These are phyloP conservation scores for Saturnia japonica DNA, from an alignment of 2,888 invertebrate genomes.

Conservation along the genomic window DNA sequence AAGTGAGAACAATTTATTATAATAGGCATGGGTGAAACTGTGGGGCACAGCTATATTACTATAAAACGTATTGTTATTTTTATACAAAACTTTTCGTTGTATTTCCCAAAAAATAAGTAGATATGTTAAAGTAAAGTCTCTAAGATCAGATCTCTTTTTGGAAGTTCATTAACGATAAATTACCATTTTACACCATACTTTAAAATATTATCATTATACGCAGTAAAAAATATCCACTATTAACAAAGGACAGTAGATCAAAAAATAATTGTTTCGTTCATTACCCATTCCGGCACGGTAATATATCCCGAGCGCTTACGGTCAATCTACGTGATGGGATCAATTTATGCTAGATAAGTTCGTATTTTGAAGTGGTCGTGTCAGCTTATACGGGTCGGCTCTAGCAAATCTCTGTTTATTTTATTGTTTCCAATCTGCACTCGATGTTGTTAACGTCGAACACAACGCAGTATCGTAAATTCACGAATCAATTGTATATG, in stretches of 20 bases:
- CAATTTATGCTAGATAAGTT: slow-evolving; percentile 47
- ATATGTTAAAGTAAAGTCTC: not conserved
- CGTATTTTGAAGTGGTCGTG: slow-evolving; percentile 19
- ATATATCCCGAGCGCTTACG: slow-evolving; percentile 48
- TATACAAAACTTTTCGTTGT: not conserved
- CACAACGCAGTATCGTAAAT: slow-evolving; percentile 21
- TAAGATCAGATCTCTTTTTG: not conserved
- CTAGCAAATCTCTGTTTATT: slow-evolving; percentile 19
- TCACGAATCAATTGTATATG: slow-evolving; percentile 19
- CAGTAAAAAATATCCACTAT: slow-evolving; percentile 40
- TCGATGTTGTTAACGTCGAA: slow-evolving; percentile 21
- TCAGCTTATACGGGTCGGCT: slow-evolving; percentile 13
- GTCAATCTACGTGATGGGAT: slow-evolving; percentile 50
- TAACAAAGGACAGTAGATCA: slow-evolving; percentile 47
- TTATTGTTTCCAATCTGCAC: slow-evolving; percentile 20
- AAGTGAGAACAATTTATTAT: no score
- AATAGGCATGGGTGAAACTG: no score
- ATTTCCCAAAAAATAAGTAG: not conserved
- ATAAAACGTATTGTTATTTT: not conserved
- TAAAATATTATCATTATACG: not conserved
- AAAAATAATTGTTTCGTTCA: slow-evolving; percentile 57
- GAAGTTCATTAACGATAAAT: not conserved
- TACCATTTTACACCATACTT: not conserved
- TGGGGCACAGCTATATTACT: no score
- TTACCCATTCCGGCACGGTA: slow-evolving; percentile 45